Evolutionary conservation across 2,113 vertebrate species (phyloP).

Genomic region (Copsychus sechellarum): DNA sequence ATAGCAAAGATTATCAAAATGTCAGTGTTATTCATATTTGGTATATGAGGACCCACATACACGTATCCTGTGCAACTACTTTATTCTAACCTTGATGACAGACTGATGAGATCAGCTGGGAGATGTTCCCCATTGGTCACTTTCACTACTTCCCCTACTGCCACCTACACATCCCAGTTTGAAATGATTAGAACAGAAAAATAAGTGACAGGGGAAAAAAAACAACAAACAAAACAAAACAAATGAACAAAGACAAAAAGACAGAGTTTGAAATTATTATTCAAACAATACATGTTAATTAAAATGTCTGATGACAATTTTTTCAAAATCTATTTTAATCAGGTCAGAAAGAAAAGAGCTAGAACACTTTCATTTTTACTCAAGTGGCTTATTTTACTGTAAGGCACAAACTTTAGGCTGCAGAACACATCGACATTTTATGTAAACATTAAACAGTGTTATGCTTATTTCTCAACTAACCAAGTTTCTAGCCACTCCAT

Average conservation of each 20-base stretch:
- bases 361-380: neutral
- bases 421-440: neutral
- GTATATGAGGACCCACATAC: conserved; percentile 78
- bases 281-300: conserved; percentile 81
- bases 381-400: neutral
- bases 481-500: neutral
- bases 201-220: conserved; percentile 56
- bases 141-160: conserved; percentile 98
- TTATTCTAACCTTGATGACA: conserved; percentile 97
- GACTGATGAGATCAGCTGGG: conserved; percentile 98
- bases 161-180: conserved; percentile 91
- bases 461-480: neutral
- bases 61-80: conserved; percentile 62
- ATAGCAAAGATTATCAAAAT: neutral
- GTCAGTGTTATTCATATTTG: neutral
- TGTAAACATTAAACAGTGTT: neutral
- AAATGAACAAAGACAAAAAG: conserved; percentile 77
- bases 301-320: conserved; percentile 71
- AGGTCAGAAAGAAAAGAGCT: conserved; percentile 60
- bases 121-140: conserved; percentile 98
- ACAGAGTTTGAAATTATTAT: conserved; percentile 83
- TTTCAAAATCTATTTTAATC: conserved; percentile 86
- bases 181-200: conserved; percentile 78
- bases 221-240: conserved; percentile 12
- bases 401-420: neutral